Evolutionary conservation across 2,113 vertebrate species (phyloP), one percentile per base, ranked within the genome.

Genomic region (Deroptyus accipitrinus): DNA sequence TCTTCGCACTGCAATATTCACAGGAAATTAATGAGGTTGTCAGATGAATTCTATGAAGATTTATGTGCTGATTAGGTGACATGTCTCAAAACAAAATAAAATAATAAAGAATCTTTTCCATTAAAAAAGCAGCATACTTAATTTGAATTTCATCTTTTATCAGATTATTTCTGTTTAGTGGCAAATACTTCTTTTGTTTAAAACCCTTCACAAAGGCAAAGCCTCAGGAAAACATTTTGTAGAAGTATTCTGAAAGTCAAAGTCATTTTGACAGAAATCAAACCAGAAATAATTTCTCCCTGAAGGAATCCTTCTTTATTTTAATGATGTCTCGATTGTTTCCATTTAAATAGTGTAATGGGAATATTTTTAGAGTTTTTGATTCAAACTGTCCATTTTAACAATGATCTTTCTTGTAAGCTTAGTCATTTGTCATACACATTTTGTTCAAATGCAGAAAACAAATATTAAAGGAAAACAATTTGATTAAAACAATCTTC

Each of bases 261-360:
- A 98, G 97, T 96, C 96, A 96, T 98, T 97, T 97, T 97, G 97
- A 97, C 97, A 98, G 96, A 98, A 98, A 97, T 97, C 97, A 97
- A 97, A 97, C 75, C 91, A 97, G 96, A 97, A 98, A 97, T 98
- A 97, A 98, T 98, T 97, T 98, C 96, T 98, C 98, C 97, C 97
- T 86, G 95, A 98, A 98, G 97, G 97, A 97, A 97, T 97, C 97
- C 88, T 95, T 88, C 94, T 96, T 98, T 92, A 95, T 96, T 95
- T 97, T 97, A 98, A 97, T 96, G 97, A 97, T n/a, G 96, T 97
- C 97, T 91, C 44, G 89, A 97, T 94, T 96, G 97, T 96, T 97
- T 97, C 95, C 95, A 91, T 96, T 91, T 94, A 97, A 98, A 97
- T 88, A 93, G 92, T 46, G 62, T 94, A 97, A 97, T 90, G 88